Conservation (phyloP, 2,888 invertebrate species). For the Sinohyriopsis cumingii region DNA sequence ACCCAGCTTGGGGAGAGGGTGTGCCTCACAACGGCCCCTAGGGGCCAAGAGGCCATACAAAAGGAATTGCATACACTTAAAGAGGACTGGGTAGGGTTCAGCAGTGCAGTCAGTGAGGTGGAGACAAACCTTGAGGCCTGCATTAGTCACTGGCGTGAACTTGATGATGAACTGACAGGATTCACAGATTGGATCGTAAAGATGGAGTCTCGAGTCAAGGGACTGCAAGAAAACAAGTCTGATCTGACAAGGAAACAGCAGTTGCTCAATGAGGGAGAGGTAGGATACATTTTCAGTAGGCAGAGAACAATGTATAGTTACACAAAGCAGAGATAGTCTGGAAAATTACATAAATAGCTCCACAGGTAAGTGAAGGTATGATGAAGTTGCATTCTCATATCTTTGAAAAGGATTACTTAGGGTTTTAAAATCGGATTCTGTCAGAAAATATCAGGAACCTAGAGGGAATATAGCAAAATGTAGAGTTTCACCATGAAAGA, state of each 20-base stretch:
- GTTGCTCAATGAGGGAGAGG: conserved; percentile 56
- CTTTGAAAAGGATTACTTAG: too few relatives aligned
- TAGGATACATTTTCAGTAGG: conserved; percentile 16
- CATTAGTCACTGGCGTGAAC: conserved; percentile 91
- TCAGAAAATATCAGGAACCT: too few relatives aligned
- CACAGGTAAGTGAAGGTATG: too few relatives aligned
- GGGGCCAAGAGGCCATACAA: conserved; percentile 64
- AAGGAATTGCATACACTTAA: conserved; percentile 60
- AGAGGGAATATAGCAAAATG: too few relatives aligned
- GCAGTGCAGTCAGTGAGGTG: conserved; percentile 76
- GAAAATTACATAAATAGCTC: too few relatives aligned
- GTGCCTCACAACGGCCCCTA: conserved; percentile 77
- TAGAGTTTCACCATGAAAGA: too few relatives aligned
- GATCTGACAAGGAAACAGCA: conserved; percentile 54
- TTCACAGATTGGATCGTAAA: conserved; percentile 84
- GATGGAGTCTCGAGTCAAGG: conserved; percentile 53
- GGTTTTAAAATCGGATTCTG: too few relatives aligned
- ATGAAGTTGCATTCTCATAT: too few relatives aligned
- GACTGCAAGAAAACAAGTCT: conserved; percentile 48
- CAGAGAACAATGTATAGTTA: neutral
- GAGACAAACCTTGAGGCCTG: conserved; percentile 90
- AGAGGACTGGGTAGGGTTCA: conserved; percentile 65
- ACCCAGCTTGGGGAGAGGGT: conserved; percentile 76
- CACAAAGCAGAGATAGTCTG: too few relatives aligned
- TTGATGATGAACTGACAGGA: conserved; percentile 87